Evolutionary conservation across 2,888 invertebrate genomes (phyloP).

Genomic region (Orthonevra nobilis): DNA sequence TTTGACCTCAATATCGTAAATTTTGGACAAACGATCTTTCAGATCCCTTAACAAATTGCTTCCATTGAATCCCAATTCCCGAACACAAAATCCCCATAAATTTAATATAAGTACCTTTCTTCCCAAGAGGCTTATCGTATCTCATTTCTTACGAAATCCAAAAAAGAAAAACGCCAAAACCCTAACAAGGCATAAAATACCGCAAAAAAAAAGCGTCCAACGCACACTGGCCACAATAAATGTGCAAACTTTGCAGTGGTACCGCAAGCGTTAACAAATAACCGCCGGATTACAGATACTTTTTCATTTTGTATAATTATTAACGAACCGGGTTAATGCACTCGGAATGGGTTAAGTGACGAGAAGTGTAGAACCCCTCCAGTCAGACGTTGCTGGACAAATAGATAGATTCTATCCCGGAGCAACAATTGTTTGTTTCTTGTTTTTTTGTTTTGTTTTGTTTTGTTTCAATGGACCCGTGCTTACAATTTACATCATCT

Average conservation of each 20-base stretch:
- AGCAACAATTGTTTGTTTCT: background rate
- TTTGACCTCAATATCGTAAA: too few species aligned
- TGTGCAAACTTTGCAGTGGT: conserved; percentile 8
- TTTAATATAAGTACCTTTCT: background rate
- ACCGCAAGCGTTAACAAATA: conserved; percentile 45
- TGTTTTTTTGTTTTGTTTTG: conserved; percentile 13
- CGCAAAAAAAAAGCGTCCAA: background rate
- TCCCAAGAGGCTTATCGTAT: conserved; percentile 4
- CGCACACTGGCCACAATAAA: conserved; percentile 6
- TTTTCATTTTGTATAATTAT: conserved; percentile 48
- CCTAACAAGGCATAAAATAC: conserved; percentile 8
- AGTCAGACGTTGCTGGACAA: conserved; percentile 26
- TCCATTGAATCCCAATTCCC: too few species aligned
- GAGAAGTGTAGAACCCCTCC: conserved; percentile 20
- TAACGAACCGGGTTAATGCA: conserved; percentile 59
- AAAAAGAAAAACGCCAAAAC: background rate
- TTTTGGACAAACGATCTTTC: too few species aligned
- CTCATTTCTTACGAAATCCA: conserved; percentile 3
- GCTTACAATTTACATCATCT: conserved; percentile 57
- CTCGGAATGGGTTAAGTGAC: conserved; percentile 63
- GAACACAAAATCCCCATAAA: too few species aligned
- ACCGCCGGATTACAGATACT: conserved; percentile 30
- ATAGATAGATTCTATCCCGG: conserved; percentile 40
- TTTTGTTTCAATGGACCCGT: conserved; percentile 10
- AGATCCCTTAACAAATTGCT: too few species aligned